Evolutionary conservation across 2,888 invertebrate genomes (phyloP), one percentile per base, ranked within the genome.

Genomic region (Hypolimnas misippus): DNA sequence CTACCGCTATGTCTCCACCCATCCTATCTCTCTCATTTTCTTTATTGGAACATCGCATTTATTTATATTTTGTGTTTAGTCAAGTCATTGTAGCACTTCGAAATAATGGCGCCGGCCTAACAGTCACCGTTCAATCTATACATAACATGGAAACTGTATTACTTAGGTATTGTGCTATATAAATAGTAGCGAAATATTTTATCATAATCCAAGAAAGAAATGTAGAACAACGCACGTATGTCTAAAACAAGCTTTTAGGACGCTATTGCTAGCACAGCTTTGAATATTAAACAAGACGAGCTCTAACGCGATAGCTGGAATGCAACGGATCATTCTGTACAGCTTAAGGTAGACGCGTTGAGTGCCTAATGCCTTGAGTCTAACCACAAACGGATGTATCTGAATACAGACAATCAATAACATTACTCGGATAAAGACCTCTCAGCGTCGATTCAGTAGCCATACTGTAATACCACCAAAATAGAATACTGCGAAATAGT

Each of bases 1-100:
- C 88, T 87, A 82, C 83, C 79, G 73, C 74, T 71, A 74, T 76
- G 86, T 88, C 87, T 87, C 63, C 63, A 55, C 60, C 63, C 63
- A 60, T 67, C 62, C 65, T 62, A 67, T 67, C 61, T 55, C 52
- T 66, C 60, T 67, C 63, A 62, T 63, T 59, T 62, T 62, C 50
- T 65, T 68, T 60, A 57, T 62, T 62, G 50, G 40, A 25, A 38
- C 58, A 59, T 46, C 44, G 19, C 17, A 35, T 54, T 51, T 53
- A 59, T 67, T 63, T 59, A 62, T 58, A 59, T 50, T 56, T 62
- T 59, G 42, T 29, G 46, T 52, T 42, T 19, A 40, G 58, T 53
- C 44, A 16, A 63, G 44, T 66, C 55, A 55, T 46, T 25, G 50
- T 50, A 57, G 35, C 49, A 44, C 42, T 53, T 50, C 16, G 44